Percentiles rank a stretch among this genome's conserved stretches.
Conservation (phyloP, 35 echinoderm and acorn worm genomes). For the Ptychodera flava region DNA sequence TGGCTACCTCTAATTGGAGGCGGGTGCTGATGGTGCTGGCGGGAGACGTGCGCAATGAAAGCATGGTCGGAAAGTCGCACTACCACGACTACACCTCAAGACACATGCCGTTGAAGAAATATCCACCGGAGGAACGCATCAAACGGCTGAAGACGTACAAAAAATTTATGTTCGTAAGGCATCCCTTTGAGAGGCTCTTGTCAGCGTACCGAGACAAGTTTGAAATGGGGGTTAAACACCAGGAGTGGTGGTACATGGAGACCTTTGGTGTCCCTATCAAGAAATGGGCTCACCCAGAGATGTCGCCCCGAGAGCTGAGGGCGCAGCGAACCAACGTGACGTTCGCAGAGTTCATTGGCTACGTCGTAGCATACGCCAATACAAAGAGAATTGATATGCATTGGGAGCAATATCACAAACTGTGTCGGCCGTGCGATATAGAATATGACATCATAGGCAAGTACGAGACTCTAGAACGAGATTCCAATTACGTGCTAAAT, state of each 20-base stretch:
- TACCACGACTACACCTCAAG: not conserved
- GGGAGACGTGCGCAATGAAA: constrained; percentile 2
- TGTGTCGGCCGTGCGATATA: constrained; percentile 35
- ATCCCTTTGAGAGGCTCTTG: constrained; percentile 52
- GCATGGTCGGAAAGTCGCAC: not conserved
- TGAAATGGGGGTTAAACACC: not conserved
- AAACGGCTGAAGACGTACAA: constrained; percentile 18
- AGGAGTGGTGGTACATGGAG: not conserved
- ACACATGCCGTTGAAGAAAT: not conserved
- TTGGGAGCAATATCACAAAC: constrained; percentile 32
- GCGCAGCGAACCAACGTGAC: constrained; percentile 15
- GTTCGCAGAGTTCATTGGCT: constrained; percentile 31
- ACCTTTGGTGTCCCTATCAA: not conserved
- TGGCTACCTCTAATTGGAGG: constrained; percentile 48
- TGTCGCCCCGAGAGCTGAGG: not conserved
- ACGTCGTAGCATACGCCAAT: constrained; percentile 11
- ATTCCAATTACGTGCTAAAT: constrained; percentile 26
- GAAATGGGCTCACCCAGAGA: not conserved
- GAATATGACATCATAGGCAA: constrained; percentile 50
- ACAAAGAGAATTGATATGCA: constrained; percentile 20
- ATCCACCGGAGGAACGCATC: constrained; percentile 42
- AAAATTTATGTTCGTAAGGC: constrained; percentile 49
- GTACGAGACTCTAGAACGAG: constrained; percentile 25
- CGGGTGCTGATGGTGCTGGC: constrained; percentile 30
- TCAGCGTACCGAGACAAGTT: constrained; percentile 70